Evolutionary conservation across 2,797 vertebrate genomes (phyloP), one percentile per base, ranked within the genome.

Genomic region (Balearica regulorum): DNA sequence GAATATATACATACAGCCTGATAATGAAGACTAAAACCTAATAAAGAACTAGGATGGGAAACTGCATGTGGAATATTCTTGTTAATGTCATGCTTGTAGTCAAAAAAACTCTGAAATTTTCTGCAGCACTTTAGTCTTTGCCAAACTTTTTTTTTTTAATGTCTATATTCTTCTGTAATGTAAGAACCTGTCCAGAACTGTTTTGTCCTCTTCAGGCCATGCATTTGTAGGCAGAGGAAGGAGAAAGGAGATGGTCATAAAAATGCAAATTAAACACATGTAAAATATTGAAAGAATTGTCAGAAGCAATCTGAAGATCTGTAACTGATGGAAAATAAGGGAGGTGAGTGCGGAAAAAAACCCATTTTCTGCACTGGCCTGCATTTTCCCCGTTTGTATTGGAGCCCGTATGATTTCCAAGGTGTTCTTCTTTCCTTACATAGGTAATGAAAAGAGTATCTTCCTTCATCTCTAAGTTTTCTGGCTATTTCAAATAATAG

Each of bases 291-390:
- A 43, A 83, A 43, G 25, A 44, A 22, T 20, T 91, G 26, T 60
- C 10, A 60, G 48, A 29, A 89, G 35, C 31, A 51, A 83, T 51
- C 35, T 43, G 48, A 73, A 55, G 39, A 39, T 24, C n/a, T 5
- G 1, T 72, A 83, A 62, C 51, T 87, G 26, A 12, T 61, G 37
- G 48, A 49, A 70, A 13, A 33, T 33, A n/a, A 41, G 19, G 22
- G 15, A 3, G 1, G 0, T 72, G 26, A 26, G 51, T 53, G 51
- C n/a, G 22, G 25, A 28, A 31, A 24, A 51, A n/a, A 1, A 1
- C 15, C 6, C 25, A 13, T 13, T 53, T 53, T 26, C 11, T 48
- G 24, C 11, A 1, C 7, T 65, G 35, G 25, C 24, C 11, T 92
- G 11, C 2, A 2, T 44, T 58, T 81, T 39, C 28, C 14, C 3